Percentiles rank a stretch among this genome's conserved stretches.
Conservation (phyloP, 2,113 vertebrate species). For the Symphodus melops region DNA sequence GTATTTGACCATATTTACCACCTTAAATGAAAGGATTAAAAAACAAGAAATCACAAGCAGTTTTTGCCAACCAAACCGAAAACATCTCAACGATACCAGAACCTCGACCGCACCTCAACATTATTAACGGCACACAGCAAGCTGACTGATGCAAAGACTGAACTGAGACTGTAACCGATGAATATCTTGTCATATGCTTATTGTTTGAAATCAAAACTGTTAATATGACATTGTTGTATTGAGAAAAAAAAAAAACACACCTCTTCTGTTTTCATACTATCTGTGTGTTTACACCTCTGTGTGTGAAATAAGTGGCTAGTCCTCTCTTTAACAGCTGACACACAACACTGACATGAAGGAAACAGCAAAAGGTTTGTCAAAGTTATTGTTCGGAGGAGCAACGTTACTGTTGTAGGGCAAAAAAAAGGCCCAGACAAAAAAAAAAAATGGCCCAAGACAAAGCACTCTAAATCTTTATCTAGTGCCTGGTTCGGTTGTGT, state of each 20-base stretch:
- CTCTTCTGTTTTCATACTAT: constrained; percentile 10
- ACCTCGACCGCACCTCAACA: not conserved
- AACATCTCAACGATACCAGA: not conserved
- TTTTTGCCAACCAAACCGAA: not conserved
- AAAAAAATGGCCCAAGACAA: not conserved
- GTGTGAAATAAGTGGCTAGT: constrained; percentile 8
- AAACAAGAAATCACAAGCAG: not conserved
- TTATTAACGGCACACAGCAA: not conserved
- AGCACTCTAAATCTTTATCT: not conserved
- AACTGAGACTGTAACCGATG: not conserved
- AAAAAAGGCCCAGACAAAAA: not conserved
- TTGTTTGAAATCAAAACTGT: not conserved
- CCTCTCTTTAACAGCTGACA: constrained; percentile 34
- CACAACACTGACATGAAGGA: not conserved
- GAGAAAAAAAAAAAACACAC: constrained; percentile 26
- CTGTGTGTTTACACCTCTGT: constrained; percentile 2
- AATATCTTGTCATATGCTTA: not conserved
- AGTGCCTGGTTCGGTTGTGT: not conserved
- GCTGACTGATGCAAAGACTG: not conserved
- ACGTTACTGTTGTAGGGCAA: not conserved
- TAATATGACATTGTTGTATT: constrained; percentile 3
- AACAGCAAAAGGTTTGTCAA: not conserved
- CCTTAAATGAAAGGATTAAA: not conserved
- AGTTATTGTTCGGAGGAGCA: constrained; percentile 22
- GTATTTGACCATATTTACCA: not conserved